Evolutionary conservation across 2,113 vertebrate species (phyloP), one percentile per base, ranked within the genome.

Genomic region (Smithornis capensis): DNA sequence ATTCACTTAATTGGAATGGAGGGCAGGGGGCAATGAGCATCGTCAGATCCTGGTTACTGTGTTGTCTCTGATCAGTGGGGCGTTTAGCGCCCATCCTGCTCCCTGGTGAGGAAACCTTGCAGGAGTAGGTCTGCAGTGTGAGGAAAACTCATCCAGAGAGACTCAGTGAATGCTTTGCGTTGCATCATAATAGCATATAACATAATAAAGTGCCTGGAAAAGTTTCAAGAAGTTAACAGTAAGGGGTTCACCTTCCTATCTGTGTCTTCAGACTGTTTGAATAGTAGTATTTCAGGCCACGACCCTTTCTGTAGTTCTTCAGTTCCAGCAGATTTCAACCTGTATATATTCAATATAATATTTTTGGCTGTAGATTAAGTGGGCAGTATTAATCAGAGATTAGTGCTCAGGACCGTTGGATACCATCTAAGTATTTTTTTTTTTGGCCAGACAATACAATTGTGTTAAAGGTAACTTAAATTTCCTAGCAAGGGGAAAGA

Each of bases 381-480:
- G 68, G 49, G 68, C 95, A 91, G 83, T 86, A 96, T 96, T 95
- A 89, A 67, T 73, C 74, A 65, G 68, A 84, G 87, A 94, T 96
- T 96, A 94, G 87, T 47, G 57, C 52, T 94, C 44, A 81, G 70
- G 74, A 73, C 73, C n/a, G 64, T 95, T 56, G 16, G 94, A 80
- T 95, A 75, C 87, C 55, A 80, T 71, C 62, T 78, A 62, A 90
- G 27, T 76, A 5, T 29, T 65, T 65, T 73, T 35, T 83, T 95
- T 90, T 96, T 96, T 94, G 64, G 64, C 88, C 84, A 94, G 92
- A 80, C 86, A 91, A 80, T 92, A 35, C 44, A 83, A 73, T 80
- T 94, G 82, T 77, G 52, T 94, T 88, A 63, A 95, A 70, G 37
- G 49, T 57, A 19, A 74, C 47, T 90, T 57, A 40, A 64, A 73